A percentile compares a stretch with the other conserved stretches of the same genome.
phyloP scores from a whole-genome alignment of 2,888 invertebrate genomes.

The Torymus tubicola region DNA sequence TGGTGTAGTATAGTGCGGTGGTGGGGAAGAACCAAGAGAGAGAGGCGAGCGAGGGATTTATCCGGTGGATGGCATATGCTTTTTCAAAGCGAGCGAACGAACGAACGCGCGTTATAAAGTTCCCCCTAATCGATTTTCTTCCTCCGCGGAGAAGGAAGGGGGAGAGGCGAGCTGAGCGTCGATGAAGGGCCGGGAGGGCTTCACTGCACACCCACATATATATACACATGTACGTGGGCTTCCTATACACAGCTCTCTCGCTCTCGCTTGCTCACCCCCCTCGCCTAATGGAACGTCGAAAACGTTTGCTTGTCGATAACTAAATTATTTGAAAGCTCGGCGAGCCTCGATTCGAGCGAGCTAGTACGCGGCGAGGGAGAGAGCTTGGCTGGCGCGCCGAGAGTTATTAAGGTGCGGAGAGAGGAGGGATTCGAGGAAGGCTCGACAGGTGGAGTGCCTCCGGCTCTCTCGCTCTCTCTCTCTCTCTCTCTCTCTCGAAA shows the following conservation, averaged over 20 bases:
- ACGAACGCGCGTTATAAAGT: slow-evolving; percentile 56
- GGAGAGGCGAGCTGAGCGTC: neutral
- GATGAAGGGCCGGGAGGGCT: slow-evolving; percentile 48
- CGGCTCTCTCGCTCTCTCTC: neutral
- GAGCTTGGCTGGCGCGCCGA: slow-evolving; percentile 18
- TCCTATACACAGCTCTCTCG: neutral
- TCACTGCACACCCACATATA: neutral
- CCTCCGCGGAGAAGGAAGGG: slow-evolving; percentile 9
- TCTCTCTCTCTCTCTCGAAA: no score
- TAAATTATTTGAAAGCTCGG: slow-evolving; percentile 69
- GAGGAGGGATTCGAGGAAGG: slow-evolving; percentile 18
- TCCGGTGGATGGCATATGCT: slow-evolving; percentile 19
- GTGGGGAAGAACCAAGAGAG: no score
- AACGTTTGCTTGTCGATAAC: slow-evolving; percentile 70
- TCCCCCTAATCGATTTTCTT: slow-evolving; percentile 69
- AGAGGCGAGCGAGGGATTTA: slow-evolving; percentile 11
- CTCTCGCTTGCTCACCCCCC: neutral
- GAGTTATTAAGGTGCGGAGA: slow-evolving; percentile 51
- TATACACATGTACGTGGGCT: neutral
- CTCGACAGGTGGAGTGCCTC: slow-evolving; percentile 53
- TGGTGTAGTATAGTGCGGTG: no score
- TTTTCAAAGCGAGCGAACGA: slow-evolving; percentile 39
- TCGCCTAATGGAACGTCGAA: slow-evolving; percentile 70
- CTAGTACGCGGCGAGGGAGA: neutral
- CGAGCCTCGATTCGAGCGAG: slow-evolving; percentile 33